Evolutionary conservation across 2,888 invertebrate species (phyloP).

Genomic region (Phaedon cochleariae): DNA sequence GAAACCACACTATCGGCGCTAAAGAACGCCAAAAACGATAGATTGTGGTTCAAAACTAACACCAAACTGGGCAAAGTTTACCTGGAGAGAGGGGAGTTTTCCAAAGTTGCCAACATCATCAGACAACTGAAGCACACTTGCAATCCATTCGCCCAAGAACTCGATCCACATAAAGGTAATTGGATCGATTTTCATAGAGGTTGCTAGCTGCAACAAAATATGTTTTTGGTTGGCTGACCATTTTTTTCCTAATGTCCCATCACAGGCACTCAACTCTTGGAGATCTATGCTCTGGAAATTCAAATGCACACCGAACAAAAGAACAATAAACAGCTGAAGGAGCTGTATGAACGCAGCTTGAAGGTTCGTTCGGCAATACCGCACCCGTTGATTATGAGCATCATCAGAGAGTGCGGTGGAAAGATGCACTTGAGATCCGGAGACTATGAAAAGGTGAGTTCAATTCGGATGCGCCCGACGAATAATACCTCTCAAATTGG

Average conservation of each 20-base stretch:
- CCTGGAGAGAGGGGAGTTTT: slow-evolving; percentile 92
- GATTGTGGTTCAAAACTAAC: slow-evolving; percentile 99
- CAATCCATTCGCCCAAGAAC: slow-evolving; percentile 77
- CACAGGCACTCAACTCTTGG: slow-evolving; percentile 92
- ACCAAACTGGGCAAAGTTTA: slow-evolving; percentile 97
- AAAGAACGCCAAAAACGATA: slow-evolving; percentile 97
- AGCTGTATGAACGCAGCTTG: slow-evolving; percentile 95
- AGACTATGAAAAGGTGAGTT: slow-evolving; percentile 83
- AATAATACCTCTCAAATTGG: too few species aligned
- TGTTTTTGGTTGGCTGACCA: too few species aligned
- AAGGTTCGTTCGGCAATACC: slow-evolving; percentile 99
- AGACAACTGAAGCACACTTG: slow-evolving; percentile 96
- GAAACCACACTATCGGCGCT: slow-evolving; percentile 93
- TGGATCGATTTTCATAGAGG: not conserved
- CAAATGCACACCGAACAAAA: slow-evolving; percentile 99
- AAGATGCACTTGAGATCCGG: slow-evolving; percentile 99
- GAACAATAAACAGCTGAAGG: slow-evolving; percentile 96
- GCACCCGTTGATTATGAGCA: slow-evolving; percentile 99
- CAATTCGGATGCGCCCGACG: too few species aligned
- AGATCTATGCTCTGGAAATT: slow-evolving; percentile 98
- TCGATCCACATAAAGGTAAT: slow-evolving; percentile 87
- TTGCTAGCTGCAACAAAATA: too few species aligned
- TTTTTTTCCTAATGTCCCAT: too few species aligned
- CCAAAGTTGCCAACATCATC: slow-evolving; percentile 90
- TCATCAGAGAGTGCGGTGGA: slow-evolving; percentile 96